These are phyloP conservation scores for Stylophora pistillata DNA, from an alignment of 64 coral and sea anemone species.

Conservation along the genomic window DNA sequence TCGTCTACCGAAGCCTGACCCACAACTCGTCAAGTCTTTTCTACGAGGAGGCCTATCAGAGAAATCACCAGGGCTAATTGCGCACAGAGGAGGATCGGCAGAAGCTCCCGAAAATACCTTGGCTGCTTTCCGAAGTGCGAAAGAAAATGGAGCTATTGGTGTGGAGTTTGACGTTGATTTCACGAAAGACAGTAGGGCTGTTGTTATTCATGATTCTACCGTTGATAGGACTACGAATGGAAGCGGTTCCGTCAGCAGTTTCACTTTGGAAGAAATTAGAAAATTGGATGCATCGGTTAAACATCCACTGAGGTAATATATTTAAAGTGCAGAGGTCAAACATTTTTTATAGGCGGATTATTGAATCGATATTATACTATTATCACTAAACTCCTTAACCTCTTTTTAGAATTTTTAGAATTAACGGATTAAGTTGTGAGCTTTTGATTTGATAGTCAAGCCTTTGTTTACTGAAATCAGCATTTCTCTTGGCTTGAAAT, in stretches of 20 bases:
- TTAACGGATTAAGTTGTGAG: no score
- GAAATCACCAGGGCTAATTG: conserved; percentile 53
- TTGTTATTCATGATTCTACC: conserved; percentile 88
- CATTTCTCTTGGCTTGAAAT: no score
- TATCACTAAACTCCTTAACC: no score
- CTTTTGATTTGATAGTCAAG: no score
- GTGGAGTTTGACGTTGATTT: conserved; percentile 96
- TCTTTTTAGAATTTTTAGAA: no score
- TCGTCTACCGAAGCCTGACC: conserved; percentile 75
- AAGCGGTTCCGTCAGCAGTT: conserved; percentile 61
- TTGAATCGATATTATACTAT: no score
- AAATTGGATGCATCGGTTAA: conserved; percentile 71
- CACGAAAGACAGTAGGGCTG: conserved; percentile 82
- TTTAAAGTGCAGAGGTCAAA: not conserved
- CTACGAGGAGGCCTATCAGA: conserved; percentile 51
- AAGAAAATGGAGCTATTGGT: conserved; percentile 75
- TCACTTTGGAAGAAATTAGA: conserved; percentile 63
- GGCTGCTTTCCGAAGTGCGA: conserved; percentile 79
- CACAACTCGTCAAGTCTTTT: conserved; percentile 74
- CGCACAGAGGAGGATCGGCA: conserved; percentile 68
- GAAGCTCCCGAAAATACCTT: conserved; percentile 92
- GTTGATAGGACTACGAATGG: conserved; percentile 92
- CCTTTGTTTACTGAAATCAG: no score
- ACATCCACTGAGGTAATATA: conserved; percentile 60
- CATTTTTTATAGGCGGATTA: no score